phyloP scores from a whole-genome alignment of 2,113 vertebrate genomes.

The Melanostigma gelatinosum region DNA sequence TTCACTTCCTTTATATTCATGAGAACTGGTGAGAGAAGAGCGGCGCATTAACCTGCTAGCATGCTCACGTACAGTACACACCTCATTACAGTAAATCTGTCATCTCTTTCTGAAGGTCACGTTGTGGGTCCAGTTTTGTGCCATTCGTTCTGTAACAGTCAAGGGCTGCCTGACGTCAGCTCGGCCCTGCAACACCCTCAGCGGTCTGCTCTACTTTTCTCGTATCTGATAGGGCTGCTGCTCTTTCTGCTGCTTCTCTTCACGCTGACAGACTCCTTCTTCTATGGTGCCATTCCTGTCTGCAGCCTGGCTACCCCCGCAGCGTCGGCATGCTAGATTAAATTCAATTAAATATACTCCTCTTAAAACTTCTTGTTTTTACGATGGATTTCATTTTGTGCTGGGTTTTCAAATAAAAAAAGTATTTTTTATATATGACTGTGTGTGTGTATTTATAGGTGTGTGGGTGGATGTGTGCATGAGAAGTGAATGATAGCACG shows the following conservation, averaged over 20 bases:
- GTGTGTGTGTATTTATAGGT: not conserved
- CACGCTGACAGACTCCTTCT: constrained; percentile 82
- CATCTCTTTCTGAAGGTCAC: constrained; percentile 74
- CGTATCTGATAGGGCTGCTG: constrained; percentile 48
- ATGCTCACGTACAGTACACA: not conserved
- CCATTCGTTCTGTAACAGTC: constrained; percentile 87
- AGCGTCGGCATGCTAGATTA: constrained; percentile 63
- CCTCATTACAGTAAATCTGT: not conserved
- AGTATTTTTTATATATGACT: constrained; percentile 17
- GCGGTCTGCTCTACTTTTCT: constrained; percentile 30
- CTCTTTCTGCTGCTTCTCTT: constrained; percentile 69
- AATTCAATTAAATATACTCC: constrained; percentile 23
- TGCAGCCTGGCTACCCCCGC: constrained; percentile 69
- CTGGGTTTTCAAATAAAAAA: constrained; percentile 18
- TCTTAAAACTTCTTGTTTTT: constrained; percentile 3
- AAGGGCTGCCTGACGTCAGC: constrained; percentile 83
- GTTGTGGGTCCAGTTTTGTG: constrained; percentile 85
- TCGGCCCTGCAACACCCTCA: constrained; percentile 73
- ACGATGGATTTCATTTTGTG: constrained; percentile 27
- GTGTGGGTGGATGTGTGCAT: constrained; percentile 1
- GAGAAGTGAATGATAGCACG: constrained; percentile 37
- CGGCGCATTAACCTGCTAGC: not conserved
- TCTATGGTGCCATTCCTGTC: constrained; percentile 82
- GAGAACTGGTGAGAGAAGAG: constrained; percentile 78
- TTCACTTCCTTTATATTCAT: constrained; percentile 87